A percentile compares a stretch with the other conserved stretches of the same genome.
Conservation (phyloP, 64 coral and sea anemone genomes). For the Dendronephthya gigantea region DNA sequence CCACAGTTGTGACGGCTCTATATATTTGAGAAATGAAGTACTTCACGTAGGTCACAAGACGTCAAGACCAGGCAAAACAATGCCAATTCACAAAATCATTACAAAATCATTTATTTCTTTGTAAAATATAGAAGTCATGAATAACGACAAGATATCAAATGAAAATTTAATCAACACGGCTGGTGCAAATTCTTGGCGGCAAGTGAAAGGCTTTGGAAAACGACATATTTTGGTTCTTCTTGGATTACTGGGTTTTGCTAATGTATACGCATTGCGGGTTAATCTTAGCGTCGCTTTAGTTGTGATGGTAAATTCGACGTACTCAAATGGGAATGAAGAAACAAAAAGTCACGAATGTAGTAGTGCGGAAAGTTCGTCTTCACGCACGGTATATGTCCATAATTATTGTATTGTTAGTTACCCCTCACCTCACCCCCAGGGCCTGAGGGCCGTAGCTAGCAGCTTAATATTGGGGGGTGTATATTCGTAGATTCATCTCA, state of each 20-base stretch:
- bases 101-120: too few relatives aligned
- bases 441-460: too few relatives aligned
- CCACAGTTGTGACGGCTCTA: too few relatives aligned
- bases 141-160: not conserved
- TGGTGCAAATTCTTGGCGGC: not conserved
- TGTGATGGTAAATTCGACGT: constrained; percentile 48
- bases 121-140: not conserved
- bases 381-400: not conserved
- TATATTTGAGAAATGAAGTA: too few relatives aligned
- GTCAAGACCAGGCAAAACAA: too few relatives aligned
- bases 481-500: too few relatives aligned
- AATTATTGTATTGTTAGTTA: not conserved
- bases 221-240: constrained; percentile 31
- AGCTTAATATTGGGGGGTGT: too few relatives aligned
- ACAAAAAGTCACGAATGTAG: constrained; percentile 13
- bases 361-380: not conserved
- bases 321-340: not conserved
- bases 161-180: not conserved
- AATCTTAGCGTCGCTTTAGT: constrained; percentile 48
- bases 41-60: too few relatives aligned
- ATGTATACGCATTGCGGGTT: constrained; percentile 39
- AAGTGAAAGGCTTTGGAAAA: not conserved
- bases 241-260: constrained; percentile 29
- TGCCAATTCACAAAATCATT: too few relatives aligned
- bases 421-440: too few relatives aligned